Base-by-base conservation (phyloP, 37 sponge, comb jelly and placozoan genomes). In the Agelas oroides region DNA sequence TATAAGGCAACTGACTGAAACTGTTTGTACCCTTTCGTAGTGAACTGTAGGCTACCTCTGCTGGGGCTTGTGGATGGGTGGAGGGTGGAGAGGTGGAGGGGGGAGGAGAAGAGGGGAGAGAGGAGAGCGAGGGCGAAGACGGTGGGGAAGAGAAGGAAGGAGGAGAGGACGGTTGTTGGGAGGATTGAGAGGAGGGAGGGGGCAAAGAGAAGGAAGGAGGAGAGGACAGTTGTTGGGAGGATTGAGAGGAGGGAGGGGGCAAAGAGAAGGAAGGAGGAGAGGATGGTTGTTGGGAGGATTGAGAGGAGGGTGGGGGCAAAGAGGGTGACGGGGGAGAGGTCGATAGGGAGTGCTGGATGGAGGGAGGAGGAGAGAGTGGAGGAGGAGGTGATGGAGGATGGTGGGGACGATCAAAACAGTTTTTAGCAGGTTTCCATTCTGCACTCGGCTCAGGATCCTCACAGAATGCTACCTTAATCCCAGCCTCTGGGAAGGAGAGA, bases 21-120 rank as follows among this genome's bases (percentile, higher is more conserved):
- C 81, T 17, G 5, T 81, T 61, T 0, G 97, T 97, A 37, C 90
- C 90, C 3, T 80, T 40, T 24, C 8, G 37, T 46, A 96, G 75
- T 0, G 28, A 56, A 11, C 20, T 30, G 64, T 87, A 93, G 2
- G 39, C 21, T 34, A 91, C 59, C 37, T 81, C 53, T 5, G 60
- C 17, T 19, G 75, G n/a, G 17, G 53, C 46, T 46, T 46, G 46
- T 12, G 46, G 46, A 8, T 46, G 46, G 3, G 46, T 8, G 8
- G 46, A 8, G 46, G 46, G 46, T 12, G 46, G 46, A 3, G 8
- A 8, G 46, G 46, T 5, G 30, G 68, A 34, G 33, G 68, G 27
- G 34, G 68, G 6, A 33, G 68, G 33, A 67, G 68, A 30, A 11
- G 27, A 33, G 33, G 33, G 34, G 34, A 33, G 70, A 24, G 54